Conservation (phyloP, 1,140 invertebrate species). For the Orchesella cincta region DNA sequence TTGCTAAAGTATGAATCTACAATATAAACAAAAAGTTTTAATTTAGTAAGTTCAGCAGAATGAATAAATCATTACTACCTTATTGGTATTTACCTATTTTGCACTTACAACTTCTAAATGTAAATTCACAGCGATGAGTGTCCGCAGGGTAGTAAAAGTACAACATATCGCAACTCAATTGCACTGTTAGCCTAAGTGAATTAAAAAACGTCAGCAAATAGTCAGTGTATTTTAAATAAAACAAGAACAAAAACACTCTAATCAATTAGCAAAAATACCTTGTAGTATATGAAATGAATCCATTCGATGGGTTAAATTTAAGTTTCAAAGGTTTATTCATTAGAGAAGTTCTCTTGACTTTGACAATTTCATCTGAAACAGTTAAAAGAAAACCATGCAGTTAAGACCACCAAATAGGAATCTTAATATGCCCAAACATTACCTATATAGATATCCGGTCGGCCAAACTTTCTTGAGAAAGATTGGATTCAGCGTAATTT, state of each 20-base stretch:
- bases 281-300: conserved; percentile 41
- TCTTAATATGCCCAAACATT: background rate
- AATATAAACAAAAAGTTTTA: too few species aligned
- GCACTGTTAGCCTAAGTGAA: conserved; percentile 2
- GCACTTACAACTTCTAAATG: conserved; percentile 44
- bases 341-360: conserved; percentile 22
- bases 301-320: conserved; percentile 32
- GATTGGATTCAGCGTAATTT: conserved; percentile 35
- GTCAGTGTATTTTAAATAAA: background rate
- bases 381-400: background rate
- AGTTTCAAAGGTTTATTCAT: conserved; percentile 35
- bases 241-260: too few species aligned
- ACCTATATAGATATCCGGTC: conserved; percentile 39
- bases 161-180: conserved; percentile 37
- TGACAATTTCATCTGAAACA: conserved; percentile 30
- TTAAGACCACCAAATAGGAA: too few species aligned
- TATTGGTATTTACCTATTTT: too few species aligned
- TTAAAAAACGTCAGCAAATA: background rate
- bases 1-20: conserved; percentile 37
- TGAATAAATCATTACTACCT: background rate
- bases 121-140: conserved; percentile 40
- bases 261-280: conserved; percentile 28
- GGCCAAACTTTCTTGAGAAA: conserved; percentile 42
- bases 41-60: too few species aligned
- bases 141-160: conserved; percentile 46